phyloP scores from a whole-genome alignment of 2,888 invertebrate genomes.

The Scelioninae gen. 1 region DNA sequence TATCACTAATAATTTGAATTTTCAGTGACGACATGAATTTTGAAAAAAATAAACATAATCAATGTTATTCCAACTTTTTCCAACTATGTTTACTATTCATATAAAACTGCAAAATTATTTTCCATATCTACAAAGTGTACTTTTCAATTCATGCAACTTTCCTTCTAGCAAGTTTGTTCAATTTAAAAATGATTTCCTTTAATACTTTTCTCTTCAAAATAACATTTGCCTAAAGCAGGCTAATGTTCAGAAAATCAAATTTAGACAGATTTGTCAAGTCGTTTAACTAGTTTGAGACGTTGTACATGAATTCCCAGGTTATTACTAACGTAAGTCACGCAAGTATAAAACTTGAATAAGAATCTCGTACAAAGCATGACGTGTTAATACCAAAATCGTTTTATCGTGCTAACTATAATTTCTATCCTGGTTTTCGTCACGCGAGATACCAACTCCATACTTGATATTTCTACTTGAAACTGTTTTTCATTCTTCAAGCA shows the following conservation, averaged over 20 bases:
- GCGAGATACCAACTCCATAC: conserved; percentile 16
- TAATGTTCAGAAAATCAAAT: conserved; percentile 2
- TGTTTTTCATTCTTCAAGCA: conserved; percentile 29
- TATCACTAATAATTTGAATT: too few relatives aligned
- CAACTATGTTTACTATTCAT: too few relatives aligned
- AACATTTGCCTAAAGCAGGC: background rate
- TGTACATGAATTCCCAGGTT: conserved; percentile 9
- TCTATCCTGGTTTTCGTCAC: conserved; percentile 7
- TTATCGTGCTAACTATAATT: conserved; percentile 2
- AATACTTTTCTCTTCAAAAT: conserved; percentile 8
- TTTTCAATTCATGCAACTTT: too few relatives aligned
- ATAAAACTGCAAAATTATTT: too few relatives aligned
- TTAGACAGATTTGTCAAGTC: conserved; percentile 13
- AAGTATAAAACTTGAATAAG: conserved; percentile 22
- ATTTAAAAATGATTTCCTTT: too few relatives aligned
- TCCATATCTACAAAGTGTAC: too few relatives aligned
- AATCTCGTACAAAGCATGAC: conserved; percentile 24
- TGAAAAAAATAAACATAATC: too few relatives aligned
- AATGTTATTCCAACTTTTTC: too few relatives aligned
- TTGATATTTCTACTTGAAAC: conserved; percentile 48
- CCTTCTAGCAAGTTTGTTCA: too few relatives aligned
- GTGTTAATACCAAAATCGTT: conserved; percentile 5
- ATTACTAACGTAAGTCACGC: conserved; percentile 23
- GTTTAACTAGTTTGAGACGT: conserved; percentile 5
- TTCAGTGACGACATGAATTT: too few relatives aligned